These are phyloP conservation scores for Mormyrus hasselquistii DNA, from an alignment of 2,797 vertebrate species.

Conservation along the genomic window DNA sequence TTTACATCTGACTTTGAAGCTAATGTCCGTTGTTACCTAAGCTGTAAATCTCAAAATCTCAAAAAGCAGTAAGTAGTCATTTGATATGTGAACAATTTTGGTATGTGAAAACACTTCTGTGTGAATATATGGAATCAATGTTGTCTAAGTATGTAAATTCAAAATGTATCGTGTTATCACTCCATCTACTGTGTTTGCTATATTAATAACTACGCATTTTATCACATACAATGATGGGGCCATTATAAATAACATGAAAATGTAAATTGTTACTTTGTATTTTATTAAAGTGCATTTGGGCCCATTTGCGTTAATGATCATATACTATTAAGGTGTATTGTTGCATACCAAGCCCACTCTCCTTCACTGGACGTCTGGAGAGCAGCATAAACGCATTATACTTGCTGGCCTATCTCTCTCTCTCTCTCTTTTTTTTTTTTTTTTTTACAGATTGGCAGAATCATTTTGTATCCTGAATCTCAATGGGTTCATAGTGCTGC, in stretches of 20 bases:
- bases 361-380: conserved; percentile 60
- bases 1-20: background rate
- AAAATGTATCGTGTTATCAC: background rate
- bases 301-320: background rate
- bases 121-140: background rate
- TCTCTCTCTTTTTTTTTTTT: conserved; percentile 28
- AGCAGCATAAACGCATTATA: conserved; percentile 62
- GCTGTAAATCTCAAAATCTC: background rate
- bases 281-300: background rate
- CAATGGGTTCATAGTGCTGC: conserved; percentile 65
- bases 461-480: conserved; percentile 71
- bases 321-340: conserved; percentile 9
- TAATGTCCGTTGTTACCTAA: background rate
- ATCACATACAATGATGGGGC: background rate
- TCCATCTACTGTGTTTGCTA: background rate
- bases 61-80: background rate
- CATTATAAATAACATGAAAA: background rate
- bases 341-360: conserved; percentile 26
- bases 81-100: background rate
- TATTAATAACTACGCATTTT: background rate
- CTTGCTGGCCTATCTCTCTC: conserved; percentile 30
- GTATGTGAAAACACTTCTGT: background rate
- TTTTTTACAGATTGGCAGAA: conserved; percentile 62
- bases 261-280: background rate
- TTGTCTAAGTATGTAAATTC: background rate